Evolutionary conservation across 1,140 invertebrate genomes (phyloP).

Genomic region (Penaeus indicus): DNA sequence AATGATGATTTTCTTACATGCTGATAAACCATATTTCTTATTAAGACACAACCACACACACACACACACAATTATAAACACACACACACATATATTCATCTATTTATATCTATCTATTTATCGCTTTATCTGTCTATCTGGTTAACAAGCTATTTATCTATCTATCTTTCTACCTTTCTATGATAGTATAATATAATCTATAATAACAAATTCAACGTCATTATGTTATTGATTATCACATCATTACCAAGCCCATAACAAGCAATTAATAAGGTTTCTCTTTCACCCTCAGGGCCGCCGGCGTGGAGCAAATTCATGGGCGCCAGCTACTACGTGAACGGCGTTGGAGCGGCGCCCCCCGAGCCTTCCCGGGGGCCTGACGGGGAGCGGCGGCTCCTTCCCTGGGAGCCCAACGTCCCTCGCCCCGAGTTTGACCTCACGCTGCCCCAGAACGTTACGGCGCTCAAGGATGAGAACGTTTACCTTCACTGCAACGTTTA

Average conservation of each 20-base stretch:
- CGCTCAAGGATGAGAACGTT: conserved; percentile 49
- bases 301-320: background rate
- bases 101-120: too few species aligned
- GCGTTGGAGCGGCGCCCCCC: background rate
- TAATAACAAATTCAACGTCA: too few species aligned
- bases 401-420: conserved; percentile 52
- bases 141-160: too few species aligned
- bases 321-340: conserved; percentile 22
- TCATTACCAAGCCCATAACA: background rate
- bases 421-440: conserved; percentile 47
- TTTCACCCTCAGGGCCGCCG: background rate
- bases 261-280: background rate
- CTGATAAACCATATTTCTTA: too few species aligned
- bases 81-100: too few species aligned
- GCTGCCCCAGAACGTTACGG: conserved; percentile 50
- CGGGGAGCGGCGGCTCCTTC: conserved; percentile 41
- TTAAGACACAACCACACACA: background rate
- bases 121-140: too few species aligned
- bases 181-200: too few species aligned
- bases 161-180: too few species aligned
- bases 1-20: too few species aligned
- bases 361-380: background rate
- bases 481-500: conserved; percentile 55
- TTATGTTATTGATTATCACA: too few species aligned
- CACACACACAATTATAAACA: background rate